Base-by-base conservation (phyloP, 2,113 vertebrate species). In the Paramisgurnus dabryanus region DNA sequence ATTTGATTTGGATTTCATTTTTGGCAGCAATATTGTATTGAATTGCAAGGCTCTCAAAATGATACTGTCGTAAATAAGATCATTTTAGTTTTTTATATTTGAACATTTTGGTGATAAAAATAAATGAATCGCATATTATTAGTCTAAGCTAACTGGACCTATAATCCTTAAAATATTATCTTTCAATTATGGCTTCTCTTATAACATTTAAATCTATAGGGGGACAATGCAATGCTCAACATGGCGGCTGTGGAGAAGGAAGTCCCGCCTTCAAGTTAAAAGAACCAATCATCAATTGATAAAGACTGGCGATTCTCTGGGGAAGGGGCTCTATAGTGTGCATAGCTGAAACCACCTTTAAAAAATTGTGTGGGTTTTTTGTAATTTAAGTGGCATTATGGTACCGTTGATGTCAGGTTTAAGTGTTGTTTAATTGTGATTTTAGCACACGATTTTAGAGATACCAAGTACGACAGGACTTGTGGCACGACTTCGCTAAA, bases 1-100 rank as follows among this genome's bases (percentile, higher is more conserved):
- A 72, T 85, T 82, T 80, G 13, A 69, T 82, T 82, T 85, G 83
- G 80, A 78, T 76, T 82, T 75, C 58, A 65, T 72, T 55, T 66
- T 41, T 45, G 75, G 79, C 84, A 82, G 84, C 84, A 66, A 77
- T 77, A 85, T 74, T 82, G 83, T 41, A 77, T 27, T 77, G 80
- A 85, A 47, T 57, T 70, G 60, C 70, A 76, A 76, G 53, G 61
- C 61, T 81, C 61, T 76, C 3, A 12, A 41, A 80, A 66, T 64
- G 12, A 41, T 8, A 58, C 9, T 53, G 15, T 72, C 70, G 57
- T 9, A 72, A 43, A 34, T 34, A 34, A 34, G 27, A 34, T 34
- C 27, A 7, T 58, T 58, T 2, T 18, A 58, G 67, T 45, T 76
- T 34, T 34, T 64, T 39, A 1, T 27, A 47, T 61, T 50, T 6